Evolutionary conservation across 2,797 vertebrate genomes (phyloP), one percentile per base, ranked within the genome.

Genomic region (Centropyge bicolor): DNA sequence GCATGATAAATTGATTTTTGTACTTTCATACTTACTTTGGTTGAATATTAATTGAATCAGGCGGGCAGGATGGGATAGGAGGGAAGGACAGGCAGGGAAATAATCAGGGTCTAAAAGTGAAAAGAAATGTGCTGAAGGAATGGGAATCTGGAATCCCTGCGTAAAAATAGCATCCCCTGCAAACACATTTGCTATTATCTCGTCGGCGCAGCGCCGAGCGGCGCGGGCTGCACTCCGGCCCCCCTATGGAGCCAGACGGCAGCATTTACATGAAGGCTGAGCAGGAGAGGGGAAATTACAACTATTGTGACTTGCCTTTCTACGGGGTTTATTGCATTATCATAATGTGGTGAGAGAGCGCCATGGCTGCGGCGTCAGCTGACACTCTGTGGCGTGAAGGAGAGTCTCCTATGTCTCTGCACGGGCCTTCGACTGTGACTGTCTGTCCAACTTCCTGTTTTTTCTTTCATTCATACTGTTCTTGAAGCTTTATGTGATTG

Each of bases 1-100:
- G 89, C 92, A 90, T 93, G 93, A 94, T 94, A 91, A 94, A 94
- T 94, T 87, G 92, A 93, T 94, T 94, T 89, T 86, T 89, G 76
- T 86, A 91, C 92, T 93, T 93, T 86, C 83, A 86, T 88, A 92
- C 88, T 86, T 86, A 85, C 89, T 90, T 90, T 87, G 81, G 80
- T 83, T 80, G 88, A 90, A 88, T 90, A 89, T 93, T 93, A 93
- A 94, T 93, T 93, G 91, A 91, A 93, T 90, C 70, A 59, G 83
- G 87, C 80, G 68, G 79, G 87, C 84, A 45, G 82, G 87, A 78
- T 80, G 79, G 82, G 82, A 86, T 76, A 67, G 87, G 82, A 78
- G 77, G 62, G 82, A 60, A 83, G 83, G 87, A 87, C 78, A 67
- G 83, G 76, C 79, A 59, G 46, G 72, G 81, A 85, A 92, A 89